Evolutionary conservation across 2,113 vertebrate species (phyloP), one percentile per base, ranked within the genome.

Genomic region (Gambusia affinis): DNA sequence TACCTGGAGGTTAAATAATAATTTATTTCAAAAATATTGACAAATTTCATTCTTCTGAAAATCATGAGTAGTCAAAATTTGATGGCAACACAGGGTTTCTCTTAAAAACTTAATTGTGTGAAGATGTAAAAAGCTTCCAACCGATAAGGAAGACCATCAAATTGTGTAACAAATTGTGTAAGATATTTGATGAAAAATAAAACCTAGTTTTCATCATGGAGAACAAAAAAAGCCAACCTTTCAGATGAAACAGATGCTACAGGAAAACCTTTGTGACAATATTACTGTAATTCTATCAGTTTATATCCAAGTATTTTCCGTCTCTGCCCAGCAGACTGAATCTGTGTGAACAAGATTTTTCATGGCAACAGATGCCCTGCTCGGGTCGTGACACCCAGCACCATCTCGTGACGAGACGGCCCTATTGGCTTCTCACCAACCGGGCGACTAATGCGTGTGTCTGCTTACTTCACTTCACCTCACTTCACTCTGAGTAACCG

Each of bases 381-480:
- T 77, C 12, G 72, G 85, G 85, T 87, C 79, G 73, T 81, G 86
- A 86, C 86, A 80, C 35, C 71, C 84, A 76, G 84, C 83, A 80
- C 72, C 82, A 87, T 80, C 84, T 78, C 70, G 67, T 87, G 86
- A 88, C 65, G 69, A 89, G 85, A 85, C 85, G 35, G 64, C 80
- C 80, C 80, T 80, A 62, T 85, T 87, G 87, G 87, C 81, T 75
- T 54, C 63, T 35, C 62, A 69, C 78, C 88, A 87, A 78, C 24
- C 51, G 73, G 88, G 87, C 60, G 82, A 82, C 81, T 28, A 66
- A 77, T 37, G 75, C 88, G 85, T 89, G 89, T 86, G 88, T 81
- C 73, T 76, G 80, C 66, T 80, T 72, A 85, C 82, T 86, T 57
- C 24, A 57, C 51, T n/a, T n/a, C 24, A 57, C 51, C 24, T 42